phyloP scores from a whole-genome alignment of 2,113 vertebrate species.

The Passer domesticus region DNA sequence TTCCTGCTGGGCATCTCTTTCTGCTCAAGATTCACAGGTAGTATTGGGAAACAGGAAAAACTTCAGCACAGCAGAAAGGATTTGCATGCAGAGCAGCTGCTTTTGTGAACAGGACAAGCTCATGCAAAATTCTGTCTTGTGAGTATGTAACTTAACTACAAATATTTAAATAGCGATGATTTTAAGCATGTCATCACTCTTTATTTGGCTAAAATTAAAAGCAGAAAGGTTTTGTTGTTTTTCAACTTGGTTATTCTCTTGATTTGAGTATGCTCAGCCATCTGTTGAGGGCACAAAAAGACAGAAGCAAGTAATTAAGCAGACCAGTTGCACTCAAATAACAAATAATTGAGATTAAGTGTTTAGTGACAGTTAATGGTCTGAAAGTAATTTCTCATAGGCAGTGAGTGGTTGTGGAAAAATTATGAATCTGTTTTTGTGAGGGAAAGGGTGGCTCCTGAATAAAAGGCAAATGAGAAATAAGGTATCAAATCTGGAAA shows the following conservation, averaged over 20 bases:
- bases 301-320: slow-evolving; percentile 42
- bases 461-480: not conserved
- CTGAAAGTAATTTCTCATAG: not conserved
- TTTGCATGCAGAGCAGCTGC: not conserved
- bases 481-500: not conserved
- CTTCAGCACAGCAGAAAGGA: not conserved
- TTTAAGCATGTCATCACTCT: not conserved
- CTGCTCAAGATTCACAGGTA: not conserved
- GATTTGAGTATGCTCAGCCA: slow-evolving; percentile 11
- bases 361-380: not conserved
- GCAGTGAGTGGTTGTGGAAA: not conserved
- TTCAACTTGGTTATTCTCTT: not conserved
- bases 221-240: not conserved
- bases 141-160: not conserved
- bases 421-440: not conserved
- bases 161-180: not conserved
- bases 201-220: not conserved
- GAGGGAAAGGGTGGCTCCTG: not conserved
- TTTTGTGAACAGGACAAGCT: not conserved
- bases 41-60: not conserved
- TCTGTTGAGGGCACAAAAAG: slow-evolving; percentile 33
- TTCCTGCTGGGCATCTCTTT: not conserved
- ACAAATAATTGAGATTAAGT: slow-evolving; percentile 40
- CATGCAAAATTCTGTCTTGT: not conserved
- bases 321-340: not conserved